phyloP scores from a whole-genome alignment of 1,140 invertebrate genomes.

The Danaus plexippus region DNA sequence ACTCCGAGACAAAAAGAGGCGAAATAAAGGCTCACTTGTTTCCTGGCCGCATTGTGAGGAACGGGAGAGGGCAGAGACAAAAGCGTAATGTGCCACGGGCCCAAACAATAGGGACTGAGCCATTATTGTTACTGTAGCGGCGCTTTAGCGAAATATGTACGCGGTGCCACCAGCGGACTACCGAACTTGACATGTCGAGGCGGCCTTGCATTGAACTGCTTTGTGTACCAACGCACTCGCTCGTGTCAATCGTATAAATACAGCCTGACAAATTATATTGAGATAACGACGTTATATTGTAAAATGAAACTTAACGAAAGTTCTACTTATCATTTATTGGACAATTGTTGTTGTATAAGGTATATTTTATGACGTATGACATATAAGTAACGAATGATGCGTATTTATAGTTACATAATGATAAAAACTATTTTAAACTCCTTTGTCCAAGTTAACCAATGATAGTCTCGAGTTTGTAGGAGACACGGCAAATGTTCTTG shows the following conservation, averaged over 20 bases:
- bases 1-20: constrained; percentile 71
- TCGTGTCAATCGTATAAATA: constrained; percentile 24
- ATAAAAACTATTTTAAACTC: too few relatives aligned
- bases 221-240: constrained; percentile 36
- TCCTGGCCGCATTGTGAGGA: constrained; percentile 71
- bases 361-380: too few relatives aligned
- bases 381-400: too few relatives aligned
- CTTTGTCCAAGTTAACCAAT: too few relatives aligned
- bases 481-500: too few relatives aligned
- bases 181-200: constrained; percentile 66
- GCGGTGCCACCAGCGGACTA: constrained; percentile 56
- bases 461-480: too few relatives aligned
- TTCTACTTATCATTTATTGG: too few relatives aligned
- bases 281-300: too few relatives aligned
- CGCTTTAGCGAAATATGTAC: constrained; percentile 64
- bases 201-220: constrained; percentile 50
- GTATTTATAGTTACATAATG: too few relatives aligned
- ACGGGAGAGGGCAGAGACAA: constrained; percentile 69
- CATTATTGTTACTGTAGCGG: constrained; percentile 70
- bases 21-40: constrained; percentile 72
- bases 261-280: too few relatives aligned
- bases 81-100: constrained; percentile 70
- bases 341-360: too few relatives aligned
- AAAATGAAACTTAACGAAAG: too few relatives aligned
- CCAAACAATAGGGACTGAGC: constrained; percentile 66